These are phyloP conservation scores for Drosophila nr. fundita DNA, from an alignment of 2,888 invertebrate genomes.

Conservation along the genomic window DNA sequence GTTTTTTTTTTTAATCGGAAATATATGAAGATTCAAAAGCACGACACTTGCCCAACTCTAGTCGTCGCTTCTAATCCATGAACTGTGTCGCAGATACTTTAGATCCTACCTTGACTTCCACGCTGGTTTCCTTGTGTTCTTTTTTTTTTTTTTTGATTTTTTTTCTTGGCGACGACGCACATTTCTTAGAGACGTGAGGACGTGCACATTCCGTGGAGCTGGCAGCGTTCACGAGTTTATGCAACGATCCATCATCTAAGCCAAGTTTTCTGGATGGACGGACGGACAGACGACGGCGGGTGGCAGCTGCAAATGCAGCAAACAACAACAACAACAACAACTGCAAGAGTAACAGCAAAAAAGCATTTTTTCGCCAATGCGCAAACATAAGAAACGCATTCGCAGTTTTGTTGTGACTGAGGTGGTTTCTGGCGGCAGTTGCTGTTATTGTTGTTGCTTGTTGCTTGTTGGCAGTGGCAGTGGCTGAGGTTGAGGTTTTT, in stretches of 20 bases:
- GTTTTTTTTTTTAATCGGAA: neutral
- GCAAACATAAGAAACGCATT: constrained; percentile 79
- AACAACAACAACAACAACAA: constrained; percentile 37
- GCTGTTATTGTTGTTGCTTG: constrained; percentile 16
- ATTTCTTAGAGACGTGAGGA: constrained; percentile 50
- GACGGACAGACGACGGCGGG: constrained; percentile 45
- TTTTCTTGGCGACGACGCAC: constrained; percentile 43
- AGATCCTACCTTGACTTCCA: constrained; percentile 7
- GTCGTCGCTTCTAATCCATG: constrained; percentile 47
- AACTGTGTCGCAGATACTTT: constrained; percentile 51
- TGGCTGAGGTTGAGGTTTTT: constrained; percentile 16
- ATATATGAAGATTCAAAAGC: neutral
- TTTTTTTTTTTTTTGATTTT: neutral
- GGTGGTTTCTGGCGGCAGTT: constrained; percentile 24
- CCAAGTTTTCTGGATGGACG: constrained; percentile 18
- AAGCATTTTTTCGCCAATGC: constrained; percentile 64
- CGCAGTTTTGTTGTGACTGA: constrained; percentile 19
- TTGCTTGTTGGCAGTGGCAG: constrained; percentile 30
- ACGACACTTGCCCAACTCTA: neutral
- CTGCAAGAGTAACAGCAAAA: constrained; percentile 54
- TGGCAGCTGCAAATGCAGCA: constrained; percentile 61
- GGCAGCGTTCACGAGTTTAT: constrained; percentile 61
- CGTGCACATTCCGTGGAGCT: constrained; percentile 48
- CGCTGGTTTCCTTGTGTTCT: neutral
- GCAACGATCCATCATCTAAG: constrained; percentile 76